Evolutionary conservation across 2,888 invertebrate genomes (phyloP), one percentile per base, ranked within the genome.

Genomic region (Bimastos eiseni): DNA sequence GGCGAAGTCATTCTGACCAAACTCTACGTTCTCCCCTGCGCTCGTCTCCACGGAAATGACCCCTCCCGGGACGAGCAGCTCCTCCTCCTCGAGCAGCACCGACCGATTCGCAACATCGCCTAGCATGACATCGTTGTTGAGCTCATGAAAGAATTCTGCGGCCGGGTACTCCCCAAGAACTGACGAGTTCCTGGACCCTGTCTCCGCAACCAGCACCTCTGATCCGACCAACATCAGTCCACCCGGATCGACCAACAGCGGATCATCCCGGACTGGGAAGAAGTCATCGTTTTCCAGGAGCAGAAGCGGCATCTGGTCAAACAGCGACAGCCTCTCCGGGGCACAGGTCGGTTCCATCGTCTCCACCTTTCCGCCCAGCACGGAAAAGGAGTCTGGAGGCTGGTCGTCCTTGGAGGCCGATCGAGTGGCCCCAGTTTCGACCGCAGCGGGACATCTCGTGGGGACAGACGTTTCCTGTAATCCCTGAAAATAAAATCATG

Each of bases 61-160:
- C 5, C 84, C 70, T 6, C 83, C 41, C 36, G 83, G 38, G 0
- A 41, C 90, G 2, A 90, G 37, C 3, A 90, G 83, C 37, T 90
- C 90, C 83, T 90, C 90, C 36, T 84, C 90, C n/a, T 90, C 90
- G 4, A 84, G 83, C 83, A 83, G 83, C 83, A 21, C 37, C 70
- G 41, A 33, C 30, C 83, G 30, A 19, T 49, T 89, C 13, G 83
- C 83, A 0, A 83, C 41, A 33, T 83, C 70, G 15, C 41, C 90
- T 19, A 90, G 83, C 90, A 90, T 90, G 41, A 90, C 90, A 30
- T 90, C 90, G 21, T 83, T 90, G 70, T 90, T 36, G 36, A 86
- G 33, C 21, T 15, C 86, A 19, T 5, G 21, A 36, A 86, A 8
- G 6, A 86, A 37, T 8, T 70, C 70, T 21, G 34, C 86, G 8